phyloP scores from a whole-genome alignment of 2,888 invertebrate genomes.

The Drosophila bunnanda region DNA sequence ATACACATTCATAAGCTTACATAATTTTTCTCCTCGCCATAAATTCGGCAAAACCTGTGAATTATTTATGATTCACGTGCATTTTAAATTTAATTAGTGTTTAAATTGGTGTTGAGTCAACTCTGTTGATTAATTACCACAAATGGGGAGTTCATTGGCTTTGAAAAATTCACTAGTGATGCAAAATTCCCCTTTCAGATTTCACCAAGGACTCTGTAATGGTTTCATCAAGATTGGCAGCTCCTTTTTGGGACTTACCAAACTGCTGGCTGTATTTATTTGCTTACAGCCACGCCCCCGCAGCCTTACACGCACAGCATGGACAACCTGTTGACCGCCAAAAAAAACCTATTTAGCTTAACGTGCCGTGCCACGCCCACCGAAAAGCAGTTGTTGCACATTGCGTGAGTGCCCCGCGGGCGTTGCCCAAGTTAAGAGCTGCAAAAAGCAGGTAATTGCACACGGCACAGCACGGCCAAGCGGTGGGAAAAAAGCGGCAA shows the following conservation, averaged over 20 bases:
- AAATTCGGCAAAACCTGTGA: not conserved
- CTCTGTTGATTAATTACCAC: not conserved
- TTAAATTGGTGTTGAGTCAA: not conserved
- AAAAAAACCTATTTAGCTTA: conserved; percentile 45
- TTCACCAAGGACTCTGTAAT: not conserved
- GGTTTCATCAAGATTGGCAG: not conserved
- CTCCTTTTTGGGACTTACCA: not conserved
- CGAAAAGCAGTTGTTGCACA: conserved; percentile 35
- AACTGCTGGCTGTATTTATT: conserved; percentile 1
- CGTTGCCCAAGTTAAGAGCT: conserved; percentile 54
- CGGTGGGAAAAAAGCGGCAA: conserved; percentile 26
- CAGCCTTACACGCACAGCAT: conserved; percentile 33
- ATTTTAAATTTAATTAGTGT: not conserved
- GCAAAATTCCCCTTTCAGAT: not conserved
- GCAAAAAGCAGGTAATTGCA: conserved; percentile 37
- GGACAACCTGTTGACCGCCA: conserved; percentile 58
- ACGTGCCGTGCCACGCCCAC: conserved; percentile 52
- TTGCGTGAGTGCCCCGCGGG: conserved; percentile 57
- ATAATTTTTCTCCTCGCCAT: not conserved
- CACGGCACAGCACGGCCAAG: conserved; percentile 6
- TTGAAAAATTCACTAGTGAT: no score
- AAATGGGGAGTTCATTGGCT: conserved; percentile 1
- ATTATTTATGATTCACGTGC: not conserved
- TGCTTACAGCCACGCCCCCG: conserved; percentile 49
- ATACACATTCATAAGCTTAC: not conserved